A percentile compares a stretch with the other conserved stretches of the same genome.
phyloP scores from a whole-genome alignment of 2,888 invertebrate species.

The Zonitis immaculata region DNA sequence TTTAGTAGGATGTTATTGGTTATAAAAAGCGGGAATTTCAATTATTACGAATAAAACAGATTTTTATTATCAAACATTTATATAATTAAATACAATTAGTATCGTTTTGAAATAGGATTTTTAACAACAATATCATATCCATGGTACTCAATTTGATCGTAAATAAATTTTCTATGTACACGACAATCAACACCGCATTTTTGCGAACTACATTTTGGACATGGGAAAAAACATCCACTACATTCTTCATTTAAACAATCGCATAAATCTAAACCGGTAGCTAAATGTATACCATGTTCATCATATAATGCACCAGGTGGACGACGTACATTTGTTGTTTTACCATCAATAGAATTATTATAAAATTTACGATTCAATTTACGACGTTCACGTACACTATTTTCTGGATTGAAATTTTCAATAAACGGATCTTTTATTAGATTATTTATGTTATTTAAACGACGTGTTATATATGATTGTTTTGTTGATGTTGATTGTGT shows the following conservation, averaged over 20 bases:
- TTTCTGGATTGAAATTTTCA: constrained; percentile 72
- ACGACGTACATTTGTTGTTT: constrained; percentile 50
- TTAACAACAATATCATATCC: constrained; percentile 66
- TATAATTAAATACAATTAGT: background rate
- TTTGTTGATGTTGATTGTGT: constrained; percentile 29
- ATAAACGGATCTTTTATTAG: constrained; percentile 33
- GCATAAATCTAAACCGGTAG: constrained; percentile 68
- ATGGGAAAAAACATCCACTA: constrained; percentile 80
- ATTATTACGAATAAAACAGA: too few species aligned
- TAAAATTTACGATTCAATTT: constrained; percentile 67
- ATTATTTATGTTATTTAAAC: constrained; percentile 8
- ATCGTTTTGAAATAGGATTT: constrained; percentile 47
- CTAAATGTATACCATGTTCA: constrained; percentile 61
- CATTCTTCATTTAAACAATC: constrained; percentile 78
- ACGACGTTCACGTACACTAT: constrained; percentile 69
- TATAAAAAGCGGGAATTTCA: too few species aligned
- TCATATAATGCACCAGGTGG: constrained; percentile 61
- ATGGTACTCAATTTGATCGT: constrained; percentile 74
- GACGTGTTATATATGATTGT: constrained; percentile 20
- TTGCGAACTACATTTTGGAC: constrained; percentile 64
- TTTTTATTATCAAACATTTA: too few species aligned
- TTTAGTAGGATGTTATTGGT: too few species aligned
- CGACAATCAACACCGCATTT: constrained; percentile 83
- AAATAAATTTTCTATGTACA: constrained; percentile 69
- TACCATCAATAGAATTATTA: constrained; percentile 42